Evolutionary conservation across 1,140 invertebrate species (phyloP).

Genomic region (Chrysopa pallens): DNA sequence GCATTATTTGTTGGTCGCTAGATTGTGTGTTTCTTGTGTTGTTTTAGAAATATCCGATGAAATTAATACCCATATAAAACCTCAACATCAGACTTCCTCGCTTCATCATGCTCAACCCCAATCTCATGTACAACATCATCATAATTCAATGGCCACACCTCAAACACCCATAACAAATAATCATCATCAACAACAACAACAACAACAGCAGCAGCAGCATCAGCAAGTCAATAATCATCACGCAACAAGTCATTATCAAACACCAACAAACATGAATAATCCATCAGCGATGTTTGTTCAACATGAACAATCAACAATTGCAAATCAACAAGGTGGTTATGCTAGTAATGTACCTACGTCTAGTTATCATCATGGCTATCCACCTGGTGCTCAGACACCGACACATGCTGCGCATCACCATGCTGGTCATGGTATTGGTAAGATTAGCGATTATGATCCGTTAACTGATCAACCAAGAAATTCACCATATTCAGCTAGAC

Average conservation of each 20-base stretch:
- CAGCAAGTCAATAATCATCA: slow-evolving; percentile 14
- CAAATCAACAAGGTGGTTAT: slow-evolving; percentile 15
- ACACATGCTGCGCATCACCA: slow-evolving; percentile 5
- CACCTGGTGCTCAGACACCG: slow-evolving; percentile 2
- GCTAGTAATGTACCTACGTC: slow-evolving; percentile 6
- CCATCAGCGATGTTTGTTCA: slow-evolving; percentile 7
- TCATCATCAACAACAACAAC: slow-evolving; percentile 13
- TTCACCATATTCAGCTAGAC: slow-evolving; percentile 54
- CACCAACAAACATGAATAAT: background rate
- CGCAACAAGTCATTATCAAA: slow-evolving; percentile 9
- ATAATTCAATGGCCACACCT: slow-evolving; percentile 5
- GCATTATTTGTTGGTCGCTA: background rate
- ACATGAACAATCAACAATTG: slow-evolving; percentile 16
- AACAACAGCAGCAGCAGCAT: slow-evolving; percentile 9
- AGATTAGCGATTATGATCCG: slow-evolving; percentile 67
- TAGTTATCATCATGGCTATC: background rate
- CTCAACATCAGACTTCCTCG: slow-evolving; percentile 1
- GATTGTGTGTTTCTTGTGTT: background rate
- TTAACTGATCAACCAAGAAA: slow-evolving; percentile 46
- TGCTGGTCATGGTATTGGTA: slow-evolving; percentile 27
- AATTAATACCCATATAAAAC: background rate
- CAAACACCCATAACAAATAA: slow-evolving; percentile 1
- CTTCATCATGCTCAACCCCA: slow-evolving; percentile 7
- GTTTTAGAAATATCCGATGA: slow-evolving; percentile 1
- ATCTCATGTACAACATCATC: slow-evolving; percentile 4